A percentile compares a stretch with the other conserved stretches of the same genome.
Conservation (phyloP, 2,888 invertebrate species). For the Melanchra persicariae region DNA sequence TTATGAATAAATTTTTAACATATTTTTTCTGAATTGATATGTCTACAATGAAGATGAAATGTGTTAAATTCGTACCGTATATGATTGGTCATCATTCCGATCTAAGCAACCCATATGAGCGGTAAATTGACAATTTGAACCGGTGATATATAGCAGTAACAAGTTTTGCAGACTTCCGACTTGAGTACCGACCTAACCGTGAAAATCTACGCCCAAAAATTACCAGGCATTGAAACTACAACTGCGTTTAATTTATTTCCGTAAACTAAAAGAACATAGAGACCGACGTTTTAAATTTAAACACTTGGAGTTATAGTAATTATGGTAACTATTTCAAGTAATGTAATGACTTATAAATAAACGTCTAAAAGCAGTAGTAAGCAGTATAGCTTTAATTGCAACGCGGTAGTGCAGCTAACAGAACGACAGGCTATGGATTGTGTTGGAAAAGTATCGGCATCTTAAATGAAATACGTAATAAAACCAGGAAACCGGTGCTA, state of each 20-base stretch:
- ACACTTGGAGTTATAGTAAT: neutral
- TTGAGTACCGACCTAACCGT: neutral
- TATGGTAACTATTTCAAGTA: conserved; percentile 32
- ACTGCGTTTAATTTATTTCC: neutral
- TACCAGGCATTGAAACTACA: neutral
- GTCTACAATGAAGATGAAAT: neutral
- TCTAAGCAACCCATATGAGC: neutral
- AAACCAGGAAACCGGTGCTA: neutral
- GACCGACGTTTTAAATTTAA: neutral
- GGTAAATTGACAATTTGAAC: neutral
- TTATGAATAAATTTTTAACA: neutral
- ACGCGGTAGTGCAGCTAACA: neutral
- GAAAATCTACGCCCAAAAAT: neutral
- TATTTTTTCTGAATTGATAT: neutral
- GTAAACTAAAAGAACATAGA: neutral
- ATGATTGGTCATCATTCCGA: too few species aligned
- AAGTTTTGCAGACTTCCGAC: neutral
- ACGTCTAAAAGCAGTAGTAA: neutral
- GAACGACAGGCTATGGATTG: neutral
- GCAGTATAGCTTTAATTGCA: neutral
- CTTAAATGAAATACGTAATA: neutral
- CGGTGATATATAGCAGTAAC: neutral
- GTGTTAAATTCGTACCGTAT: too few species aligned
- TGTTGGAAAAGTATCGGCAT: neutral
- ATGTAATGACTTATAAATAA: conserved; percentile 12